Percentiles rank a stretch among this genome's conserved stretches.
Evolutionary conservation across 2,113 vertebrate genomes (phyloP).

Genomic region (Cynocephalus volans): DNA sequence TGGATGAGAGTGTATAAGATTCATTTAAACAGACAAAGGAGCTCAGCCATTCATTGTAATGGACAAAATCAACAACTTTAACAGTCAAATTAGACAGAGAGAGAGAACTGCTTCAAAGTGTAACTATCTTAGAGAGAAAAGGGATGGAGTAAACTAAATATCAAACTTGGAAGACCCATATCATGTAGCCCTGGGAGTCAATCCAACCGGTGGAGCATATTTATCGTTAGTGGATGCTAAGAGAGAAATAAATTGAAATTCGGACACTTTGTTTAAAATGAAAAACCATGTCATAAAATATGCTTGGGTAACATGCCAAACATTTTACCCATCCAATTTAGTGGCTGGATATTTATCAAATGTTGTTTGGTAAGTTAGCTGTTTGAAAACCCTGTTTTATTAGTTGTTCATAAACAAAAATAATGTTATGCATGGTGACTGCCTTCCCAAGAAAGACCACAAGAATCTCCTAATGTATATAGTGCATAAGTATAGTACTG

Average conservation of each 20-base stretch:
- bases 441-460: neutral
- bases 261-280: neutral
- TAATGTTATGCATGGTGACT: neutral
- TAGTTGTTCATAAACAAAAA: neutral
- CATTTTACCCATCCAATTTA: neutral
- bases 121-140: slow-evolving; percentile 32
- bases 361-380: neutral
- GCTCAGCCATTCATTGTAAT: neutral
- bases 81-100: neutral
- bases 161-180: neutral
- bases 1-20: neutral
- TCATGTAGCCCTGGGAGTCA: neutral
- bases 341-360: slow-evolving; percentile 11
- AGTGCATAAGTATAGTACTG: neutral
- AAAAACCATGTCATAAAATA: neutral
- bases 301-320: neutral
- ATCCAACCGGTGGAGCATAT: neutral
- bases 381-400: neutral
- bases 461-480: neutral
- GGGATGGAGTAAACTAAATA: slow-evolving; percentile 10
- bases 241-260: slow-evolving; percentile 54
- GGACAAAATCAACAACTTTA: slow-evolving; percentile 44
- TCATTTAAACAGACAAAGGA: slow-evolving; percentile 31
- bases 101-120: neutral
- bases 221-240: neutral